These are phyloP conservation scores for Peribatodes rhomboidaria DNA, from an alignment of 2,888 invertebrate genomes.

Conservation along the genomic window DNA sequence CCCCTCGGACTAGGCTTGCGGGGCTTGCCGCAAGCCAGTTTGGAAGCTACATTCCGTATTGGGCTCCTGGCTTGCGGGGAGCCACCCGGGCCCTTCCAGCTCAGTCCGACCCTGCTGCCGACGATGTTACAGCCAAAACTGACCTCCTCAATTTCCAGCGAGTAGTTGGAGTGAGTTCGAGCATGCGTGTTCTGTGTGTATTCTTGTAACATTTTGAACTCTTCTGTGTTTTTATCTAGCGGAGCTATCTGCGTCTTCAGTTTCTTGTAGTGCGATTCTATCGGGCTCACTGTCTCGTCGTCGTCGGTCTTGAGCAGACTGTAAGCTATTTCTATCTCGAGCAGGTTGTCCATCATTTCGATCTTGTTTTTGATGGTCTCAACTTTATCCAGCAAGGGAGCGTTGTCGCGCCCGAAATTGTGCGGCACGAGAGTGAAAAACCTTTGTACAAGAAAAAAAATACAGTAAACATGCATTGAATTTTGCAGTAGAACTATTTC, in stretches of 20 bases:
- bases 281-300: slow-evolving; percentile 76
- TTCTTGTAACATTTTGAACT: slow-evolving; percentile 90
- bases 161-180: slow-evolving; percentile 90
- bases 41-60: too few species aligned
- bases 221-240: slow-evolving; percentile 88
- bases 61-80: too few species aligned
- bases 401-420: slow-evolving; percentile 94
- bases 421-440: slow-evolving; percentile 99
- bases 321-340: slow-evolving; percentile 98
- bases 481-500: too few species aligned
- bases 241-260: slow-evolving; percentile 93
- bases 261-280: slow-evolving; percentile 95
- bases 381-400: slow-evolving; percentile 92
- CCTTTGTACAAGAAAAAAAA: slow-evolving; percentile 55
- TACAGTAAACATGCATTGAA: background rate
- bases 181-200: slow-evolving; percentile 98
- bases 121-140: slow-evolving; percentile 12
- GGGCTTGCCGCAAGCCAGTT: too few species aligned
- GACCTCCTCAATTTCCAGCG: slow-evolving; percentile 71
- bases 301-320: slow-evolving; percentile 89
- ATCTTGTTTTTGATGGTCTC: slow-evolving; percentile 89
- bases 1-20: too few species aligned
- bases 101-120: too few species aligned
- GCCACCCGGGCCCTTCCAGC: too few species aligned
- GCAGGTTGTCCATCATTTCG: slow-evolving; percentile 96